A percentile compares a stretch with the other conserved stretches of the same genome.
phyloP scores from a whole-genome alignment of 2,113 vertebrate species.

The Notarius quadriscutis region DNA sequence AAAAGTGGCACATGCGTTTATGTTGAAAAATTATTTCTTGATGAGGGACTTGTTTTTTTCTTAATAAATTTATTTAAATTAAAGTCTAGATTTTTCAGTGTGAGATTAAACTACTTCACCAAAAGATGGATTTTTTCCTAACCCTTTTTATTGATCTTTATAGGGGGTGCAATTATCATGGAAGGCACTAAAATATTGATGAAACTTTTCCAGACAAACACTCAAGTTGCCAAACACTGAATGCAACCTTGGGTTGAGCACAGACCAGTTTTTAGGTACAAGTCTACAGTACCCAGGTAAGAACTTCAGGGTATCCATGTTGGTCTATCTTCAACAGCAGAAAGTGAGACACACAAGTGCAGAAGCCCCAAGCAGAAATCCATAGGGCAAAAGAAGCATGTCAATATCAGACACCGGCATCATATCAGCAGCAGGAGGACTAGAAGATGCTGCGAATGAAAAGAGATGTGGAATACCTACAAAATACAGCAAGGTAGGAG shows the following conservation, averaged over 20 bases:
- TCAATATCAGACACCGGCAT: background rate
- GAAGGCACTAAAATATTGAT: background rate
- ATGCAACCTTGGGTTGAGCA: background rate
- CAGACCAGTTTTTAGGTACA: background rate
- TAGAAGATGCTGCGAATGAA: background rate
- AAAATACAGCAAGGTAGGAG: background rate
- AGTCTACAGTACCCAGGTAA: background rate
- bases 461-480: background rate
- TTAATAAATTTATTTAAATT: no score
- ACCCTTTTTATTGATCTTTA: no score
- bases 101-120: no score
- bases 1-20: no score
- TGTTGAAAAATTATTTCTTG: no score
- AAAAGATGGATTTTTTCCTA: no score
- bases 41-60: no score
- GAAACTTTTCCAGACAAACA: background rate
- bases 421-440: background rate
- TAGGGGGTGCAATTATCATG: no score
- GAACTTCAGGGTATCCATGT: background rate
- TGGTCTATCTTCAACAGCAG: background rate
- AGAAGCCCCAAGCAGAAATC: background rate
- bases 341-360: background rate
- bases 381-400: background rate
- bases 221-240: background rate
- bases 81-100: no score